Evolutionary conservation across 1,140 invertebrate species (phyloP).

Genomic region (Anthonomus grandis): DNA sequence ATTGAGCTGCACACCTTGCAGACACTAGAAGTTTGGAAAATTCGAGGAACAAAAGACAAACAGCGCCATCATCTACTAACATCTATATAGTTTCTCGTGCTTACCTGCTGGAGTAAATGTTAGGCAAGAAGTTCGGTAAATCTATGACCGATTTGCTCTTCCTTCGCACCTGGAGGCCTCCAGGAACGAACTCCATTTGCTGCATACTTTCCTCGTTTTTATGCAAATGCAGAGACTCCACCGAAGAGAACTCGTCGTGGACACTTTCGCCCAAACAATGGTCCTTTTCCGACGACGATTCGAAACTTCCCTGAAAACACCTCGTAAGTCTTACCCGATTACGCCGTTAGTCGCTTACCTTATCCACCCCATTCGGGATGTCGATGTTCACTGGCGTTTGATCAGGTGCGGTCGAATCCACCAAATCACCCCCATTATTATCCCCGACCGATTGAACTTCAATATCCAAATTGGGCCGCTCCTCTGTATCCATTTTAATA

Average conservation of each 20-base stretch:
- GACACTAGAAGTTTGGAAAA: too few relatives aligned
- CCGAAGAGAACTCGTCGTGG: conserved; percentile 15
- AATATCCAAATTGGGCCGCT: conserved; percentile 21
- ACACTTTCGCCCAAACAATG: conserved; percentile 15
- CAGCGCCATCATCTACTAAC: too few relatives aligned
- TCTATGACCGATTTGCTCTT: conserved; percentile 34
- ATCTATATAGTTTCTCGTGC: too few relatives aligned
- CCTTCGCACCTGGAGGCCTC: conserved; percentile 3
- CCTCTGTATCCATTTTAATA: conserved; percentile 33
- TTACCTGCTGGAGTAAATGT: conserved; percentile 24
- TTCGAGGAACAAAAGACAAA: too few relatives aligned
- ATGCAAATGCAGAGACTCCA: conserved; percentile 15
- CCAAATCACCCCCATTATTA: conserved; percentile 20
- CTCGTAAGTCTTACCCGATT: not conserved
- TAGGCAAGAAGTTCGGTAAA: conserved; percentile 29
- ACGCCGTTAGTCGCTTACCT: conserved; percentile 1
- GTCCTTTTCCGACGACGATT: not conserved
- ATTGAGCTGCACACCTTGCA: too few relatives aligned
- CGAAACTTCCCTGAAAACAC: conserved; percentile 9
- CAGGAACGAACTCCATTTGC: not conserved
- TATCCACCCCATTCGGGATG: not conserved
- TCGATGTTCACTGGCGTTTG: conserved; percentile 1
- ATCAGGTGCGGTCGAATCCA: conserved; percentile 7
- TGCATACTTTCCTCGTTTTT: conserved; percentile 3
- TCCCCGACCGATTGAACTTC: conserved; percentile 17